Evolutionary conservation across 2,888 invertebrate species (phyloP), one percentile per base, ranked within the genome.

Genomic region (Opisthograptis luteolata): DNA sequence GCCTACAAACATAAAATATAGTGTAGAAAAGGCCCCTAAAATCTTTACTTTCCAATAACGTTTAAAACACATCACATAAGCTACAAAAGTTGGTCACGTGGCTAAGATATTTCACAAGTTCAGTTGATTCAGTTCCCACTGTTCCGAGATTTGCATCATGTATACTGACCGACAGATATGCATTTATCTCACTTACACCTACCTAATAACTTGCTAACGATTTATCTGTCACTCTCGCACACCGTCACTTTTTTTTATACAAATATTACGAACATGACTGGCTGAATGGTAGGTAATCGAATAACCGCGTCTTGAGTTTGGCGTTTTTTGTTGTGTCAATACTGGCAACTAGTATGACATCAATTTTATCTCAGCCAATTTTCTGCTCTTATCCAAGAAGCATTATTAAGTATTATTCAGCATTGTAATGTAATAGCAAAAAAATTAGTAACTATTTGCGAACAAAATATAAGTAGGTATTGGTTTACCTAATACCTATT

Each of bases 101-200:
- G 60, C 66, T 65, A 49, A 53, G 37, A 54, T 51, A 58, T 54
- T 49, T 60, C 60, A 69, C 67, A 68, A 71, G 66, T 69, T 75
- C 68, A 70, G 36, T 75, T 70, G 70, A 65, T 69, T 75, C 68
- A 70, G 36, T 75, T 70, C 75, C 72, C 68, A 76, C 73, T 64
- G 68, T 68, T 66, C 72, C 70, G 73, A 76, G 62, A 74, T 62
- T 69, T 58, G 60, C 61, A 64, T 73, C 66, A 52, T 68, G 70
- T 68, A 68, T 62, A n/a, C n/a, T n/a, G n/a, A n/a, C n/a, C 60
- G 64, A 66, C 66, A 62, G 61, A 66, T 61, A 59, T 66, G 47
- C 54, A 55, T 60, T 61, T 58, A 59, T 62, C 64, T 47, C 60
- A 55, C 51, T 50, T 52, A 57, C 58, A 48, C 50, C 5, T 35